Conservation (phyloP, 2,888 invertebrate species). For the Lepetodrilus schrolli region DNA sequence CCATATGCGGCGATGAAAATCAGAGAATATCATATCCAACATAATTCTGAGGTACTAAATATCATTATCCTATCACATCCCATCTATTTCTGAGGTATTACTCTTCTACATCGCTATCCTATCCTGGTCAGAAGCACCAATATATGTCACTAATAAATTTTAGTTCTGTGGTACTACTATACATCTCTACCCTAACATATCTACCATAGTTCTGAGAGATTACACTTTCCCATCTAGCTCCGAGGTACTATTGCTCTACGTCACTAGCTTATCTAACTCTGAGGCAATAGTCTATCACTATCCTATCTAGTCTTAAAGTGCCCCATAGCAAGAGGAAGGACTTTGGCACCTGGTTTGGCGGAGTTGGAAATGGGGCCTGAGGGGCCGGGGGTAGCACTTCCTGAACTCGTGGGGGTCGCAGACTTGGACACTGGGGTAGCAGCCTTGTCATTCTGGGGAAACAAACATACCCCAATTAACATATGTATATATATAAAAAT, state of each 20-base stretch:
- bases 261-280: not conserved
- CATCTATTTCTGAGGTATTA: too few relatives aligned
- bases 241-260: not conserved
- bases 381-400: conserved; percentile 73
- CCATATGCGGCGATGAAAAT: too few relatives aligned
- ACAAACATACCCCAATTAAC: not conserved
- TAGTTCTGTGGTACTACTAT: too few relatives aligned
- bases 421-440: conserved; percentile 93
- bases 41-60: too few relatives aligned
- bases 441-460: conserved; percentile 83
- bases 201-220: not conserved
- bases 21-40: too few relatives aligned
- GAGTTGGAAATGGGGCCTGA: conserved; percentile 73
- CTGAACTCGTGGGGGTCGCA: conserved; percentile 84
- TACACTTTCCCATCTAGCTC: not conserved
- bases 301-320: not conserved
- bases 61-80: too few relatives aligned
- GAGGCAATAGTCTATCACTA: too few relatives aligned
- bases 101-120: too few relatives aligned
- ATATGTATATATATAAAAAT: not conserved
- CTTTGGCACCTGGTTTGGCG: conserved; percentile 78
- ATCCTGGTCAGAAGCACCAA: too few relatives aligned
- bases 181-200: too few relatives aligned
- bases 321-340: conserved; percentile 73
- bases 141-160: too few relatives aligned